These are phyloP conservation scores for Crenuchus spilurus DNA, from an alignment of 2,797 vertebrate genomes.

Conservation along the genomic window DNA sequence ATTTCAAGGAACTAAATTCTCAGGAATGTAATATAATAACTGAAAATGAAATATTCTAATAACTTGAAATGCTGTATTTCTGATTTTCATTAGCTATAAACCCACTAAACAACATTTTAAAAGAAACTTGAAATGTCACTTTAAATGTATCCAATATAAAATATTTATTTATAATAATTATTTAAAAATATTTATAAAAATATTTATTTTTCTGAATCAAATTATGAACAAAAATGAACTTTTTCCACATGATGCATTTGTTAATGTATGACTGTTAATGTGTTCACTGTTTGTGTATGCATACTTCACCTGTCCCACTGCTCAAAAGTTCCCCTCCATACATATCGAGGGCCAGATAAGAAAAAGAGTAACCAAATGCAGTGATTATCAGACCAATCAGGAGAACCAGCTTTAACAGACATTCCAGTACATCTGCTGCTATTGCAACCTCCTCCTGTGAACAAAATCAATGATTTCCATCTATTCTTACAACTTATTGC, in stretches of 20 bases:
- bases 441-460: constrained; percentile 87
- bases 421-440: constrained; percentile 87
- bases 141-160: too few species aligned
- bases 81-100: too few species aligned
- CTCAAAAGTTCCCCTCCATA: constrained; percentile 93
- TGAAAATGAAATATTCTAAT: neutral
- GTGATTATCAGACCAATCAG: constrained; percentile 90
- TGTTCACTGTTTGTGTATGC: neutral
- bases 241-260: too few species aligned
- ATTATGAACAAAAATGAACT: too few species aligned
- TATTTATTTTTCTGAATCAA: too few species aligned
- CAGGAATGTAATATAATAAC: neutral
- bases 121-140: too few species aligned
- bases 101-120: too few species aligned
- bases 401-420: constrained; percentile 90
- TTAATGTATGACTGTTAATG: neutral
- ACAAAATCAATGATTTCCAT: constrained; percentile 43
- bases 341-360: constrained; percentile 90
- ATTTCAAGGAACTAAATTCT: too few species aligned
- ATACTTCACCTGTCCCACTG: constrained; percentile 84
- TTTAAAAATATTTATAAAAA: too few species aligned
- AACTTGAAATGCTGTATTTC: too few species aligned
- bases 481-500: neutral
- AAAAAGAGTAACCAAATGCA: constrained; percentile 92
- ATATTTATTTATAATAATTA: too few species aligned